Evolutionary conservation across 2,113 vertebrate genomes (phyloP), one percentile per base, ranked within the genome.

Genomic region (Brevimyrus niger): DNA sequence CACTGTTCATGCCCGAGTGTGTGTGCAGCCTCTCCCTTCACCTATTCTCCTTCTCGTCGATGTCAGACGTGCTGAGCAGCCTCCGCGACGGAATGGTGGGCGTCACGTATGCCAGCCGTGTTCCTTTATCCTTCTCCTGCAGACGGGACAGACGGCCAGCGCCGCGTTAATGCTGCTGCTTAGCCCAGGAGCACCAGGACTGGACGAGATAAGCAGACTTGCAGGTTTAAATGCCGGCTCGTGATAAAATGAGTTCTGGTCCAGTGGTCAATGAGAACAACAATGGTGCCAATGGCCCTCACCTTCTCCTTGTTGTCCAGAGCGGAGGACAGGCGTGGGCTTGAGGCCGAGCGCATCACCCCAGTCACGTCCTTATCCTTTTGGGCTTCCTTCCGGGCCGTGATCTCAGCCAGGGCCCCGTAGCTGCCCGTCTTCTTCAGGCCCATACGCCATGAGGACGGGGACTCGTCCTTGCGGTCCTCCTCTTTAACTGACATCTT

Each of bases 21-120:
- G 90, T 91, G 90, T 86, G 58, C 92, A 91, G 92, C 88, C 89
- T 89, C 21, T 86, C 38, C 38, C n/a, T 51, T 94, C 90, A 98
- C 98, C 98, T 98, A 95, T 99, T 99, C 94, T 99, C 98, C 94
- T 99, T 99, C 94, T 99, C 98, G 86, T 99, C 98, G 38, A 99
- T 97, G 92, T 99, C 98, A 90, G 98, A 99, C 73, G 97, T 97
- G 95, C 98, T 99, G 93, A 96, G 97, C 90, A 98, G 95, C 89
- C 98, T 96, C 93, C 97, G 97, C 51, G 87, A 87, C 2, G 98
- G 98, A 94, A 99, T 97, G 92, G 97, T 98, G 76, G 98, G 98
- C 65, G 98, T 95, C 89, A 99, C 98, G 85, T 99, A 99, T 0
- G 98, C 98, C 89, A 99, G 96, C 7, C 97, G 95, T 86, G 97